Evolutionary conservation across 2,797 vertebrate genomes (phyloP), one percentile per base, ranked within the genome.

Genomic region (Rhinophrynus dorsalis): DNA sequence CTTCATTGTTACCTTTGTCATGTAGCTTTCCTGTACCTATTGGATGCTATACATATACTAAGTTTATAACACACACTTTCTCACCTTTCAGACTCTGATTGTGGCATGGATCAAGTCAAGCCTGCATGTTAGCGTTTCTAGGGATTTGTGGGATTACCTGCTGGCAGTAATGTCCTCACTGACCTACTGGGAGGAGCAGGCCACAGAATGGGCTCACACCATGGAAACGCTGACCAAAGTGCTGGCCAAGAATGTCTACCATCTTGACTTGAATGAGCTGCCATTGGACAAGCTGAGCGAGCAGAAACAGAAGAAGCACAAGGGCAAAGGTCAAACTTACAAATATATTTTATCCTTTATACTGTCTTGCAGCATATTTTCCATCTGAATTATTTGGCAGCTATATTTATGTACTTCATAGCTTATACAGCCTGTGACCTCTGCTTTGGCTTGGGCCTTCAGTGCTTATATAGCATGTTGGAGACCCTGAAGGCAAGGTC

Each of bases 71-170:
- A n/a, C n/a, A n/a, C n/a, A n/a, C n/a, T n/a, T 55, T 45, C 1
- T 26, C 21, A 74, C 64, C 57, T 70, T 77, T 42, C 82, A 99
- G 97, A 99, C 97, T 9, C 92, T 99, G 77, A 99, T 99, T 58
- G 97, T 99, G 68, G 96, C 97, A 66, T 99, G 97, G 97, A 99
- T 99, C 80, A 99, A 99, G 85, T 96, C 94, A n/a, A 99, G 98
- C 74, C 86, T 99, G 65, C 98, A 99, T 29, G 97, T 99, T 58
- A 98, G 94, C 78, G 96, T 99, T 81, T 97, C 96, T 80, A 92
- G 97, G 79, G 97, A 99, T 61, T 88, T 99, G 74, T 99, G 97
- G 97, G 96, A 99, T 68, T 96, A 99, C 75, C 89, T 99, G 70
- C 88, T 99, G 18, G 91, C 90, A 9, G 97, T 99, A 33, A 93